Percentiles rank a stretch among this genome's conserved stretches.
These are phyloP conservation scores for Parapsyche elsis DNA, from an alignment of 1,140 invertebrate species.

Conservation along the genomic window DNA sequence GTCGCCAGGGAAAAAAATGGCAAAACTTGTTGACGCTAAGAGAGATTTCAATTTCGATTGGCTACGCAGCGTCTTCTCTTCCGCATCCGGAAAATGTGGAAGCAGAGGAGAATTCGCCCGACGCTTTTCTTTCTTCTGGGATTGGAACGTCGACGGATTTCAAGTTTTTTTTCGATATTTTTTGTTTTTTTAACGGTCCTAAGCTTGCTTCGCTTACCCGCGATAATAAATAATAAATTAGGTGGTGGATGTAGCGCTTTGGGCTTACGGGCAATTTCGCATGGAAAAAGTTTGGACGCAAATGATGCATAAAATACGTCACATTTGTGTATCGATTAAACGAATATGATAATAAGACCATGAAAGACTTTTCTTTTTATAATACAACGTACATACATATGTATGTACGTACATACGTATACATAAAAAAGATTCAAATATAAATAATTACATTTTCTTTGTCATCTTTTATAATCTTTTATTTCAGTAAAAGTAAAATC, in stretches of 20 bases:
- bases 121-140: constrained; percentile 29
- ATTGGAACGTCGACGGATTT: constrained; percentile 7
- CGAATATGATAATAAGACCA: constrained; percentile 6
- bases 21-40: constrained; percentile 50
- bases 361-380: no score
- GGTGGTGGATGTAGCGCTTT: not conserved
- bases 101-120: not conserved
- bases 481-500: not conserved
- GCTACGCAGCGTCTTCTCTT: constrained; percentile 34
- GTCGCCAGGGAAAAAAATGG: constrained; percentile 29
- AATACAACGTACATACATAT: no score
- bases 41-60: constrained; percentile 54
- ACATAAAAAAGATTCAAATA: no score
- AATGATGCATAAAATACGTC: constrained; percentile 23
- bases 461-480: not conserved
- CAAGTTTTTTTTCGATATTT: not conserved
- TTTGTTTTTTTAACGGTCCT: not conserved
- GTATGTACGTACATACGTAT: no score
- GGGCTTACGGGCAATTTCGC: not conserved
- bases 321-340: constrained; percentile 19
- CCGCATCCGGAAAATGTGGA: constrained; percentile 34
- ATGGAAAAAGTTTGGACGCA: constrained; percentile 16
- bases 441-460: not conserved
- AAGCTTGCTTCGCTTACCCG: not conserved
- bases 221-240: constrained; percentile 28